phyloP scores from a whole-genome alignment of 1,140 invertebrate genomes.

The Atta colombica region DNA sequence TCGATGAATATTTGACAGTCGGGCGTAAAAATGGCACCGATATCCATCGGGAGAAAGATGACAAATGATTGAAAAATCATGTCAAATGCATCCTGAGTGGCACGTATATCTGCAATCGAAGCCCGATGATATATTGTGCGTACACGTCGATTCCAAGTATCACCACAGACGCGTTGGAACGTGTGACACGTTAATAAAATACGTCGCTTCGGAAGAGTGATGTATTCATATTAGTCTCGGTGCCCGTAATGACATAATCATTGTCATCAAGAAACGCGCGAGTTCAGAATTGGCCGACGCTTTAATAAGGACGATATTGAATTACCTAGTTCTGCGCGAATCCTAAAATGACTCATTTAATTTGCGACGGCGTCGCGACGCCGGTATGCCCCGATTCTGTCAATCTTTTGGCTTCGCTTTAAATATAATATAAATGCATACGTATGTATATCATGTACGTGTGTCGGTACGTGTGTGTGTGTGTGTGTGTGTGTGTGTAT shows the following conservation, averaged over 20 bases:
- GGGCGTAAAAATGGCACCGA: neutral
- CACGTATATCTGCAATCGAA: conserved; percentile 50
- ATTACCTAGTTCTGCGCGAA: conserved; percentile 82
- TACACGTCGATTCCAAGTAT: conserved; percentile 40
- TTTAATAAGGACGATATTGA: conserved; percentile 83
- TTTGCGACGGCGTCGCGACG: conserved; percentile 81
- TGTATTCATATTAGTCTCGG: conserved; percentile 45
- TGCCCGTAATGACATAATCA: conserved; percentile 65
- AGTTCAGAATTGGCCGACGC: conserved; percentile 74
- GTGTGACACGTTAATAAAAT: conserved; percentile 49
- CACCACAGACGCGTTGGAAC: conserved; percentile 3
- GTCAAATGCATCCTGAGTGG: conserved; percentile 36
- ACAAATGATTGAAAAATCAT: conserved; percentile 57
- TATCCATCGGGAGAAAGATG: neutral
- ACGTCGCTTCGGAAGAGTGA: conserved; percentile 28
- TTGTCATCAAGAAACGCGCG: conserved; percentile 66
- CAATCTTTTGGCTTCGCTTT: conserved; percentile 81
- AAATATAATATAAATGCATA: conserved; percentile 81
- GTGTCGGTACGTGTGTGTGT: neutral
- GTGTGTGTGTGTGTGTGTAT: neutral
- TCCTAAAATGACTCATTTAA: conserved; percentile 85
- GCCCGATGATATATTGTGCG: conserved; percentile 49
- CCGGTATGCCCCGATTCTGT: conserved; percentile 84
- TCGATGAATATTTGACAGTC: conserved; percentile 32
- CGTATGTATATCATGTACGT: neutral